Conservation (phyloP, 2,797 vertebrate genomes). For the Coendou prehensilis region DNA sequence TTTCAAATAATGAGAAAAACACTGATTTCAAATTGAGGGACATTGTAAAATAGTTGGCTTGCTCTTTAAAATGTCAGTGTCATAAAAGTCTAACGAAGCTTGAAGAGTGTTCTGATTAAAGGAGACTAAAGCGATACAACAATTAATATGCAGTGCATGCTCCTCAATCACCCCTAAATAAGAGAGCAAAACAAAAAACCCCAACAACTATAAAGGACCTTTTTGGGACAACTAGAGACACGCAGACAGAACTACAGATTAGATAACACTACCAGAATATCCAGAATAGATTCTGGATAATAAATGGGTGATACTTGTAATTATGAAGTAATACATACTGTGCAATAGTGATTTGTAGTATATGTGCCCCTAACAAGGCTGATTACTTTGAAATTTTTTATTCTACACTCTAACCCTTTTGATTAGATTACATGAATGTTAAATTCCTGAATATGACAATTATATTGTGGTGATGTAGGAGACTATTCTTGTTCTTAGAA, state of each 20-base stretch:
- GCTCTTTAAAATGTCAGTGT: conserved; percentile 46
- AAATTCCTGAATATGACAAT: conserved; percentile 25
- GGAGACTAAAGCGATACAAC: conserved; percentile 15
- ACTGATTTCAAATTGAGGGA: conserved; percentile 44
- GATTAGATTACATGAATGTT: neutral
- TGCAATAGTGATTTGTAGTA: conserved; percentile 38
- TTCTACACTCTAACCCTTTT: conserved; percentile 29
- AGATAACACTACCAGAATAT: neutral
- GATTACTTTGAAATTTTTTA: conserved; percentile 57
- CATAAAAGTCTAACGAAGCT: conserved; percentile 54
- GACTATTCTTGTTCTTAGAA: conserved; percentile 59
- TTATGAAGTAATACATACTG: conserved; percentile 17
- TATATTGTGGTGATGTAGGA: neutral
- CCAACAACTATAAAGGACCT: neutral
- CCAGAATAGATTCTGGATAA: conserved; percentile 15
- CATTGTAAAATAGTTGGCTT: conserved; percentile 42
- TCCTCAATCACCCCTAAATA: neutral
- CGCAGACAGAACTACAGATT: conserved; percentile 20
- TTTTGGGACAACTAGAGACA: neutral
- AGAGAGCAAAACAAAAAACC: conserved; percentile 37
- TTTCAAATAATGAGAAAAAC: conserved; percentile 68
- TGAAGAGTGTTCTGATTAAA: conserved; percentile 55
- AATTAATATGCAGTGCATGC: neutral
- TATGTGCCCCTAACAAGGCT: neutral
- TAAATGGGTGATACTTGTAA: conserved; percentile 6